phyloP scores from a whole-genome alignment of 1,140 invertebrate genomes.

The Onthophagus taurus region DNA sequence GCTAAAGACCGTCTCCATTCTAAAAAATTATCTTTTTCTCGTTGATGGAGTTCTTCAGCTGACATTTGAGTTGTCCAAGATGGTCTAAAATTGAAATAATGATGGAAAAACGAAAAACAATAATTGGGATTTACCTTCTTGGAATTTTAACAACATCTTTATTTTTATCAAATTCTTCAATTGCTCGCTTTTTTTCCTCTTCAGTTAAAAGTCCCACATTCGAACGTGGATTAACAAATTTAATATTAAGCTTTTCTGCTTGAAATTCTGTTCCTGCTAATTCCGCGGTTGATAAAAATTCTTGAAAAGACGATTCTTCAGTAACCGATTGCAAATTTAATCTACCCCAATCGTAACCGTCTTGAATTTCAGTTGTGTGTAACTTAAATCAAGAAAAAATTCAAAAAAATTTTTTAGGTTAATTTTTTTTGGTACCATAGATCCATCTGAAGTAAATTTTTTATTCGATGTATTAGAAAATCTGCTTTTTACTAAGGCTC shows the following conservation, averaged over 20 bases:
- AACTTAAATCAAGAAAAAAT: no score
- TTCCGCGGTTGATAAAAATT: conserved; percentile 90
- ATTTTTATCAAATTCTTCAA: conserved; percentile 56
- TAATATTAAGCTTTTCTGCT: conserved; percentile 82
- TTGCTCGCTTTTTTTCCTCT: conserved; percentile 51
- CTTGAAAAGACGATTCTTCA: conserved; percentile 90
- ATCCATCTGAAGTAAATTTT: conserved; percentile 52
- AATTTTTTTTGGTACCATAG: no score
- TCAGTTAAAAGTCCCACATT: conserved; percentile 52
- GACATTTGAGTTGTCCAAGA: conserved; percentile 67
- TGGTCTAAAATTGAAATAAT: conserved; percentile 49
- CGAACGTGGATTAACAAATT: conserved; percentile 56
- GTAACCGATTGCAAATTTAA: conserved; percentile 90
- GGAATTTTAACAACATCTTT: conserved; percentile 65
- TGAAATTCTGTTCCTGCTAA: conserved; percentile 89
- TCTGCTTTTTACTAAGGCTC: conserved; percentile 66
- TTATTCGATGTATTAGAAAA: conserved; percentile 50
- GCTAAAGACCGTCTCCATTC: conserved; percentile 80
- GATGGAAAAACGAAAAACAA: not conserved
- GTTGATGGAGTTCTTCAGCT: conserved; percentile 63
- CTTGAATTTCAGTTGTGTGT: conserved; percentile 78
- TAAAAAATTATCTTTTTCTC: conserved; percentile 75
- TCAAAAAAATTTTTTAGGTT: no score
- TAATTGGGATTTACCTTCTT: conserved; percentile 45
- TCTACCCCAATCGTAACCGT: conserved; percentile 83